Evolutionary conservation across 2,113 vertebrate species (phyloP).

Genomic region (Hypanus sabinus): DNA sequence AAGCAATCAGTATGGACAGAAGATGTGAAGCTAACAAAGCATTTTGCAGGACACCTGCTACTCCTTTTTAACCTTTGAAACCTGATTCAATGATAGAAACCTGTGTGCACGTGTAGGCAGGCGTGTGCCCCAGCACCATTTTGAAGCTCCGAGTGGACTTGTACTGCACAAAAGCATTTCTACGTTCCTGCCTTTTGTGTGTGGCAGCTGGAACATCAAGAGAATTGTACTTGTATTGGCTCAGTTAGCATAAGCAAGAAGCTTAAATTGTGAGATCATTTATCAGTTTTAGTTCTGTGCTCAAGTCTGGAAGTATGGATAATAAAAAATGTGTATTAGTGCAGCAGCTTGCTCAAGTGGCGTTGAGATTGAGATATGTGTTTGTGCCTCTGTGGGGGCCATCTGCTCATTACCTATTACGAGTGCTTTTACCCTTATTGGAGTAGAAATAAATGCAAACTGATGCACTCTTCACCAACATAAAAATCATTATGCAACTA

Average conservation of each 20-base stretch:
- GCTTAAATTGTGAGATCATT: not conserved
- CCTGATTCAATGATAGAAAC: too few species aligned
- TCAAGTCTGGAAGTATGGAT: not conserved
- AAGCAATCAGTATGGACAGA: too few species aligned
- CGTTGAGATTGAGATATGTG: not conserved
- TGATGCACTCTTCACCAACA: not conserved
- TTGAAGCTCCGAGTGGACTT: too few species aligned
- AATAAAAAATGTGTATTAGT: not conserved
- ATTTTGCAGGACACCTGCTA: too few species aligned
- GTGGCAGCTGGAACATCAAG: not conserved
- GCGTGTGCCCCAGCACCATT: too few species aligned
- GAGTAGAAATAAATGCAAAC: slow-evolving; percentile 20
- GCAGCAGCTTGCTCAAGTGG: slow-evolving; percentile 26
- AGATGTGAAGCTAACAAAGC: too few species aligned
- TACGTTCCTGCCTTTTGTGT: not conserved
- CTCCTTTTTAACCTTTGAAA: too few species aligned
- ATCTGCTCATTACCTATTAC: not conserved
- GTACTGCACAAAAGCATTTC: too few species aligned
- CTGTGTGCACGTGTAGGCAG: too few species aligned
- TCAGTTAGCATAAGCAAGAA: not conserved
- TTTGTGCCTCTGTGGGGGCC: not conserved
- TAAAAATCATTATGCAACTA: slow-evolving; percentile 23
- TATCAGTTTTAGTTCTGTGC: not conserved
- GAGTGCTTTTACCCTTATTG: slow-evolving; percentile 7
- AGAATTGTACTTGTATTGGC: not conserved